phyloP scores from a whole-genome alignment of 2,888 invertebrate species.

The Gonocerus acuteangulatus region DNA sequence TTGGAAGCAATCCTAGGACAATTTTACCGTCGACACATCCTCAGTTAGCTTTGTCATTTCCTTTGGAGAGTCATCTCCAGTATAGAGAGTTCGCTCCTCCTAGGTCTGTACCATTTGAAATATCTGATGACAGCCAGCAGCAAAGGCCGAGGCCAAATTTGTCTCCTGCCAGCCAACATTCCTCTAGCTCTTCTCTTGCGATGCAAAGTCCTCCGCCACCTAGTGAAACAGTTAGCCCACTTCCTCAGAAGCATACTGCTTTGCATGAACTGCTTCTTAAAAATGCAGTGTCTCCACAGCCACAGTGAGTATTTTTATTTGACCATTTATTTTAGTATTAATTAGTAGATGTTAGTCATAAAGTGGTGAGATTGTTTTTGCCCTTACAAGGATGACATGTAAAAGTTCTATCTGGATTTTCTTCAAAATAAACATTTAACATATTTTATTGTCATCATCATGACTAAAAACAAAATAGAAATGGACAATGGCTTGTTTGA shows the following conservation, averaged over 20 bases:
- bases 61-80: conserved; percentile 38
- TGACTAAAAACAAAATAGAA: too few species aligned
- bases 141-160: conserved; percentile 41
- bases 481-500: too few species aligned
- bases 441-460: too few species aligned
- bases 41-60: conserved; percentile 41
- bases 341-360: too few species aligned
- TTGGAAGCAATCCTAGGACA: conserved; percentile 4
- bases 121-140: conserved; percentile 9
- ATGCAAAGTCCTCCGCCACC: conserved; percentile 46
- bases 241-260: conserved; percentile 43
- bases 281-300: conserved; percentile 42
- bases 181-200: conserved; percentile 51
- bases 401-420: too few species aligned
- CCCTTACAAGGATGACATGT: too few species aligned
- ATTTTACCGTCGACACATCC: conserved; percentile 12
- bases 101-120: conserved; percentile 18
- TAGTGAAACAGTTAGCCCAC: conserved; percentile 40
- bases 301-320: conserved; percentile 27
- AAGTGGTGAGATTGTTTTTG: too few species aligned
- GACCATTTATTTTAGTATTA: not conserved
- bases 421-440: too few species aligned
- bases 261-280: conserved; percentile 61
- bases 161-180: conserved; percentile 60
- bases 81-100: conserved; percentile 29